Evolutionary conservation across 1,140 invertebrate species (phyloP).

Genomic region (Bilobella aurantiaca): DNA sequence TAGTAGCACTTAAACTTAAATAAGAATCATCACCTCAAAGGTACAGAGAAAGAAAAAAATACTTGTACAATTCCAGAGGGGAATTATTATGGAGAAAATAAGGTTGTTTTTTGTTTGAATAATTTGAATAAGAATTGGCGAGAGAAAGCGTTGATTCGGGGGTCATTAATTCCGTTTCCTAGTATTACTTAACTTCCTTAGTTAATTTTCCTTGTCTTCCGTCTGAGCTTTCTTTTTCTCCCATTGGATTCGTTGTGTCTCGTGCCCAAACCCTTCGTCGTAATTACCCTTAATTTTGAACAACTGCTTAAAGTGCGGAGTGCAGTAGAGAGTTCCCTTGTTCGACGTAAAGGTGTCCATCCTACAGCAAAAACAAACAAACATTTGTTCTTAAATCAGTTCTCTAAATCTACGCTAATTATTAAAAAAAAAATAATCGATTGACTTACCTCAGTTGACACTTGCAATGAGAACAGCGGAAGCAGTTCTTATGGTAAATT

Average conservation of each 20-base stretch:
- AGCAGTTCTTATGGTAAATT: slow-evolving; percentile 66
- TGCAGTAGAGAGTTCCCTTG: slow-evolving; percentile 63
- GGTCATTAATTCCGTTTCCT: too few relatives aligned
- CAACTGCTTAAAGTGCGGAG: slow-evolving; percentile 67
- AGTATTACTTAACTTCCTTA: too few relatives aligned
- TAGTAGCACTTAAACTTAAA: too few relatives aligned
- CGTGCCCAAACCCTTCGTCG: slow-evolving; percentile 57
- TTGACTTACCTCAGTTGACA: slow-evolving; percentile 55
- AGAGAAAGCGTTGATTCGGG: too few relatives aligned
- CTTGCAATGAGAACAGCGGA: slow-evolving; percentile 67
- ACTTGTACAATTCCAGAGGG: too few relatives aligned
- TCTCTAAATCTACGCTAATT: background rate
- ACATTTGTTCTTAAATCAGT: background rate
- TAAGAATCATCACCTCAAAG: too few relatives aligned
- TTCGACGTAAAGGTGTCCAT: slow-evolving; percentile 67
- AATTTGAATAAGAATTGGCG: too few relatives aligned
- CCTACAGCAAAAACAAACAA: slow-evolving; percentile 42
- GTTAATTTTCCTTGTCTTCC: slow-evolving; percentile 20
- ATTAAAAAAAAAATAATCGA: background rate
- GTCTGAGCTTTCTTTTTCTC: slow-evolving; percentile 20
- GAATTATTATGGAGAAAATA: too few relatives aligned
- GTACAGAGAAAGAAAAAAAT: too few relatives aligned
- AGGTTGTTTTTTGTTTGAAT: too few relatives aligned
- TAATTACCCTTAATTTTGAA: slow-evolving; percentile 77
- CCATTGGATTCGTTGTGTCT: slow-evolving; percentile 27